Base-by-base conservation (phyloP, 2,797 vertebrate species). In the Malacoctenus gilli region DNA sequence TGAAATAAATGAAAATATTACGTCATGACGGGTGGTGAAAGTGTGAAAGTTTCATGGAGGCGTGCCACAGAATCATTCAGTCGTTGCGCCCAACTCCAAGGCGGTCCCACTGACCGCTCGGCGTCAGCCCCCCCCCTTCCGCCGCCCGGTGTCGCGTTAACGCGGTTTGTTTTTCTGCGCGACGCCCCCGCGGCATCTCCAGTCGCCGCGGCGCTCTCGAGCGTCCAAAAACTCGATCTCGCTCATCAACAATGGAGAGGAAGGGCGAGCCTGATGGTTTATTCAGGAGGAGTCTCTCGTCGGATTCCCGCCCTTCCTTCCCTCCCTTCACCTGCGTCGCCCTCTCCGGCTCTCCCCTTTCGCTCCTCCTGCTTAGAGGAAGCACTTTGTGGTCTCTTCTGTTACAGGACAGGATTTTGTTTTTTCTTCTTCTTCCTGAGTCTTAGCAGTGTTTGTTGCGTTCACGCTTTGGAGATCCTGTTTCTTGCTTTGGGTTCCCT, bases 181-280 rank as follows among this genome's bases (percentile, higher is more conserved):
- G 65, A 56, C 48, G 59, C 55, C n/a, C 56, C 68, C 8, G 18
- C 5, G 48, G 48, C 10, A 0, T 16, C 66, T 66, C 22, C 41
- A 13, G 68, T 57, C 35, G 55, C 38, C 52, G 32, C 1, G 13
- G n/a, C 7, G 12, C 57, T 54, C 38, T 28, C 53, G 41, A 54
- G 55, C 25, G 42, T 66, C 67, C 71, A 65, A 79, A 72, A 81
- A 81, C 59, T 28, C 61, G 66, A 82, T 73, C 75, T 72, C 56
- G 6, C 64, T 80, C 81, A 82, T 89, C 36, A 79, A 85, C 82
- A 59, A 85, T 81, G 43, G 41, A 83, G 31, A 68, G 83, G 64
- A 16, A 70, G 65, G 63, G 71, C 68, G 73, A 80, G 15, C 77
- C 85, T 83, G 43, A 71, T 88, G 25, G 80, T 49, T 84, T 66